These are phyloP conservation scores for Leucosticte australis DNA, from an alignment of 2,113 vertebrate species.

Conservation along the genomic window DNA sequence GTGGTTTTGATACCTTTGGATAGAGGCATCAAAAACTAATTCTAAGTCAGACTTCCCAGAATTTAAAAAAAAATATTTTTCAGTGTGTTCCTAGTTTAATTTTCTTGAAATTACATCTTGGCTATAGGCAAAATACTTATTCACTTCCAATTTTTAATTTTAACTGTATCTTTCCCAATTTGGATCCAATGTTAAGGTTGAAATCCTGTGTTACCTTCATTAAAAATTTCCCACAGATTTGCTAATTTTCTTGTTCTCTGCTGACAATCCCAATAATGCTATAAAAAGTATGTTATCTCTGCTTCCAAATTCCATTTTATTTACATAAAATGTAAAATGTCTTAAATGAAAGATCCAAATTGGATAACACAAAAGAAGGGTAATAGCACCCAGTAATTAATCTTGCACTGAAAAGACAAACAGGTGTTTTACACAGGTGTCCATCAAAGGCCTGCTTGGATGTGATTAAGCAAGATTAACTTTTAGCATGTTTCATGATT, in stretches of 20 bases:
- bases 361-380: neutral
- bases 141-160: neutral
- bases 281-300: neutral
- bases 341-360: neutral
- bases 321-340: neutral
- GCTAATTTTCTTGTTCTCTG: neutral
- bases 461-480: neutral
- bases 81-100: neutral
- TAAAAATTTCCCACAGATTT: neutral
- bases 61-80: neutral
- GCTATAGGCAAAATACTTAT: neutral
- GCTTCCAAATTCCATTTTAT: neutral
- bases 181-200: neutral
- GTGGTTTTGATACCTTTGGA: neutral
- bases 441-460: neutral
- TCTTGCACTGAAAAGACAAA: neutral
- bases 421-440: neutral
- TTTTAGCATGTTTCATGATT: neutral
- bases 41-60: neutral
- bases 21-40: neutral
- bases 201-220: neutral
- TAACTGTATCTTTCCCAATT: neutral
- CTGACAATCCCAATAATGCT: neutral
- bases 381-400: neutral
- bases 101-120: neutral